Evolutionary conservation across 2,888 invertebrate genomes (phyloP).

Genomic region (Coremacera marginata): DNA sequence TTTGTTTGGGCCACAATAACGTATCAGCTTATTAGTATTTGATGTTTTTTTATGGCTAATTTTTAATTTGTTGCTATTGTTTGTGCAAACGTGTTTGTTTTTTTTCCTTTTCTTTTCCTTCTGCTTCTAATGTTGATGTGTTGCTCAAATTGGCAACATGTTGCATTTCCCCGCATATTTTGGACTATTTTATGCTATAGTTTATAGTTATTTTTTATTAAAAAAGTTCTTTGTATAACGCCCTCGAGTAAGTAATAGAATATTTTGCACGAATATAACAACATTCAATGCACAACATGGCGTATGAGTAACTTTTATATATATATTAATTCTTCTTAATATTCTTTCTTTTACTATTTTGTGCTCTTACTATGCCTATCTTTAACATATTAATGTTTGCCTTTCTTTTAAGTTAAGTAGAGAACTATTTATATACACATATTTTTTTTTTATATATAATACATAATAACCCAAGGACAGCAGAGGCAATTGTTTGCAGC

Average conservation of each 20-base stretch:
- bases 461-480: no score
- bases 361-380: neutral
- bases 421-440: no score
- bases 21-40: neutral
- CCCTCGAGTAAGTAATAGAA: neutral
- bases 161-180: neutral
- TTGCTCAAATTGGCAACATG: constrained; percentile 5
- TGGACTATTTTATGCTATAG: neutral
- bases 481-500: no score
- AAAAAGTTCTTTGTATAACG: neutral
- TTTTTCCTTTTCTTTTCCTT: neutral
- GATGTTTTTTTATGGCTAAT: constrained; percentile 3
- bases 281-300: no score
- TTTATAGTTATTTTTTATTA: neutral
- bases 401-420: neutral
- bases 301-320: no score
- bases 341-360: neutral
- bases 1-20: neutral
- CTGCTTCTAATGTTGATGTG: neutral
- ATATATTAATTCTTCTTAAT: no score
- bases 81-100: neutral
- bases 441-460: no score
- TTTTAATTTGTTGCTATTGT: constrained; percentile 19
- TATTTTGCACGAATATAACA: neutral
- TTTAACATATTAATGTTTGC: neutral